phyloP scores from a whole-genome alignment of 2,797 vertebrate species.

The Okamejei kenojei region DNA sequence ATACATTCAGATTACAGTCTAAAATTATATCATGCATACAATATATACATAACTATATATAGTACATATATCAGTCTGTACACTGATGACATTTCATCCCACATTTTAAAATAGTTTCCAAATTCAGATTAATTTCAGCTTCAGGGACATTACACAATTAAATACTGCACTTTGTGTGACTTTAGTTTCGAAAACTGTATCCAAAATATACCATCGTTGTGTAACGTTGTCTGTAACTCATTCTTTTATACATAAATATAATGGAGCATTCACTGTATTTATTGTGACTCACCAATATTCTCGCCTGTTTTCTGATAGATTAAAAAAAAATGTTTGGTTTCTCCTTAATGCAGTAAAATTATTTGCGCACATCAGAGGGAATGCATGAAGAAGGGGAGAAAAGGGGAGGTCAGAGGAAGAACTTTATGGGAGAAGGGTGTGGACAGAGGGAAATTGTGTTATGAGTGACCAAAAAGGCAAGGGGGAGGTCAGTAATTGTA shows the following conservation, averaged over 20 bases:
- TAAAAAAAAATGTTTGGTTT: background rate
- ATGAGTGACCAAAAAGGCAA: background rate
- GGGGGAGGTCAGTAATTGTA: background rate
- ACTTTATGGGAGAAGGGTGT: background rate
- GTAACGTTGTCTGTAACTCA: no score
- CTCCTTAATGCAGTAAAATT: background rate
- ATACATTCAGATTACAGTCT: background rate
- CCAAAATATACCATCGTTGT: background rate
- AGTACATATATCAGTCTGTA: background rate
- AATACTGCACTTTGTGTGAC: background rate
- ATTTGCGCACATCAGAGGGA: background rate
- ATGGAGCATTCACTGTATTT: background rate
- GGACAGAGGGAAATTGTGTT: no score
- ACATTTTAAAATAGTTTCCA: background rate
- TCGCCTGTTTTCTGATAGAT: background rate
- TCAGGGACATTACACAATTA: background rate
- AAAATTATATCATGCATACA: no score
- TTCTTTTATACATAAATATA: background rate
- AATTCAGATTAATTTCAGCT: background rate
- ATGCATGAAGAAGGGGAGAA: no score
- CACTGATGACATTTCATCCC: background rate
- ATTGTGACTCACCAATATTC: background rate
- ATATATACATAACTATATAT: background rate
- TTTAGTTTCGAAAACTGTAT: background rate
- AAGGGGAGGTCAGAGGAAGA: no score